A percentile compares a stretch with the other conserved stretches of the same genome.
phyloP scores from a whole-genome alignment of 2,113 vertebrate species.

The Vulpes vulpes region DNA sequence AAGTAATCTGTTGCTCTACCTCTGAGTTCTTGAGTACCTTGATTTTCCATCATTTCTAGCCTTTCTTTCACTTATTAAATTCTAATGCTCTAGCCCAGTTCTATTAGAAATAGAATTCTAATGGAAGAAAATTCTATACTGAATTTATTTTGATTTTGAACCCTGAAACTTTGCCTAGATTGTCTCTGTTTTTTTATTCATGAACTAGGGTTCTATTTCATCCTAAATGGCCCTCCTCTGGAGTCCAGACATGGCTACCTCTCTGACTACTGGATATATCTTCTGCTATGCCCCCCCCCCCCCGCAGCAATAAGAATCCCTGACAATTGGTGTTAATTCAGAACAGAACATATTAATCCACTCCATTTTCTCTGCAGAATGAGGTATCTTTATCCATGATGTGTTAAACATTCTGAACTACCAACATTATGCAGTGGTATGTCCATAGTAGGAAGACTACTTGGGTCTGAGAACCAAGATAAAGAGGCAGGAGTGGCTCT shows the following conservation, averaged over 20 bases:
- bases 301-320: background rate
- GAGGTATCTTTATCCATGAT: background rate
- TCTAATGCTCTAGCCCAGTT: background rate
- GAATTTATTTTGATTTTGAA: constrained; percentile 3
- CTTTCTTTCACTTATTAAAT: background rate
- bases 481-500: background rate
- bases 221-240: background rate
- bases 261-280: background rate
- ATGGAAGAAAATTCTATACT: background rate
- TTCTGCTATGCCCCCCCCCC: background rate
- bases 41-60: background rate
- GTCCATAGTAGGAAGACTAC: background rate
- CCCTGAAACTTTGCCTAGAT: background rate
- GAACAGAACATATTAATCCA: background rate
- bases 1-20: background rate
- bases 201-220: background rate
- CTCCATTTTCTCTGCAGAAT: background rate
- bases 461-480: background rate
- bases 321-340: background rate
- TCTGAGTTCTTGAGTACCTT: background rate
- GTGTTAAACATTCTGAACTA: background rate
- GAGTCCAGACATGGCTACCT: background rate
- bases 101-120: background rate
- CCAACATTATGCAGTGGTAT: background rate
- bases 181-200: background rate